Evolutionary conservation across 2,797 vertebrate genomes (phyloP).

Genomic region (Crenuchus spilurus): DNA sequence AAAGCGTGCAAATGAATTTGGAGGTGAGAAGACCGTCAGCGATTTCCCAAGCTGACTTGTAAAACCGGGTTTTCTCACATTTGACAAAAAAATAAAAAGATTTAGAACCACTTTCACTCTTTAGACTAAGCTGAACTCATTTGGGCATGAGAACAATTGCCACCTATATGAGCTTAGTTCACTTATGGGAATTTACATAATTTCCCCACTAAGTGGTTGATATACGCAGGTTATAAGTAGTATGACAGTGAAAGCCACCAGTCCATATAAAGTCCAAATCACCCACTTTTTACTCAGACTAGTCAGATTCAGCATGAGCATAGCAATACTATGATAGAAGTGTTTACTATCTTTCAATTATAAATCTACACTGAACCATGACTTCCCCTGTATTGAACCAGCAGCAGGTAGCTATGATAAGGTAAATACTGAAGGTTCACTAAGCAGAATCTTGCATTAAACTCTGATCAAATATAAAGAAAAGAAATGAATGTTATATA

Average conservation of each 20-base stretch:
- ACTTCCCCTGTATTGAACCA: not conserved
- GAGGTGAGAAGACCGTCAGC: slow-evolving; percentile 37
- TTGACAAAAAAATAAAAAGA: no score
- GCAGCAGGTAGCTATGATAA: slow-evolving; percentile 18
- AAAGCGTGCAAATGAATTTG: slow-evolving; percentile 15
- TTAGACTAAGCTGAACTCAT: not conserved
- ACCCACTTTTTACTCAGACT: not conserved
- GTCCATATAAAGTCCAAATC: not conserved
- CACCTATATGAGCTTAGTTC: not conserved
- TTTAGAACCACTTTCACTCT: not conserved
- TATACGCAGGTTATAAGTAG: not conserved
- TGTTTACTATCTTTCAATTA: slow-evolving; percentile 13
- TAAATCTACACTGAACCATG: slow-evolving; percentile 6
- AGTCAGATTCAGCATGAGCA: not conserved
- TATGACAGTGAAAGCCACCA: not conserved
- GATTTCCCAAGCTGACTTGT: slow-evolving; percentile 17
- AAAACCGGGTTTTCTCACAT: slow-evolving; percentile 19
- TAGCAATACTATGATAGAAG: not conserved
- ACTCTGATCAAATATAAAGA: slow-evolving; percentile 21
- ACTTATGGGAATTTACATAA: not conserved
- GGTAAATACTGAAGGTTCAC: slow-evolving; percentile 34
- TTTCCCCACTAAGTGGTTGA: not conserved
- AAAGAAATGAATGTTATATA: slow-evolving; percentile 21
- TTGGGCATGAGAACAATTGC: not conserved
- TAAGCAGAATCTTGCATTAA: slow-evolving; percentile 21